A percentile compares a stretch with the other conserved stretches of the same genome.
These are phyloP conservation scores for Ellobius talpinus DNA, from an alignment of 2,113 vertebrate species.

Conservation along the genomic window DNA sequence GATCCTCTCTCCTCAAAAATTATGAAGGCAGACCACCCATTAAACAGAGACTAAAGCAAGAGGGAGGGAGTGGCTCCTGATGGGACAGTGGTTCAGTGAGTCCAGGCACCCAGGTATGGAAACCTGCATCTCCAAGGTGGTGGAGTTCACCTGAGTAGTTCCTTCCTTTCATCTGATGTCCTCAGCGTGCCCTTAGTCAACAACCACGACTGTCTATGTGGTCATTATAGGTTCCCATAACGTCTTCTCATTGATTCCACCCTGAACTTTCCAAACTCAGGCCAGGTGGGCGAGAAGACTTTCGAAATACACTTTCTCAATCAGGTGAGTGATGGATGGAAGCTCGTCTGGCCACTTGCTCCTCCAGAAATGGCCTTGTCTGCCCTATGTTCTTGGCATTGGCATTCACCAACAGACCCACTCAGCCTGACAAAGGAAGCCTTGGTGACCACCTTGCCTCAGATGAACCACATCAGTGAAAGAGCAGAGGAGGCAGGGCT, in stretches of 20 bases:
- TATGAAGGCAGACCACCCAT: background rate
- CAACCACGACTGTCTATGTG: slow-evolving; percentile 53
- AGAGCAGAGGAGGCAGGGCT: slow-evolving; percentile 33
- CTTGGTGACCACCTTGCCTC: slow-evolving; percentile 75
- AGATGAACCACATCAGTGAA: slow-evolving; percentile 61
- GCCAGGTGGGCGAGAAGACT: slow-evolving; percentile 63
- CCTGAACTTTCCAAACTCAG: slow-evolving; percentile 64
- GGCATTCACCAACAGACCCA: background rate
- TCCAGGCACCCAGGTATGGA: background rate
- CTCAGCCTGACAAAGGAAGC: slow-evolving; percentile 62
- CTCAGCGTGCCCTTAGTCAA: slow-evolving; percentile 12
- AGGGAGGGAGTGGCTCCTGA: background rate
- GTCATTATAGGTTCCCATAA: slow-evolving; percentile 62
- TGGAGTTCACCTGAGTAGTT: slow-evolving; percentile 19
- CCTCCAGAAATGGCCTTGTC: slow-evolving; percentile 58
- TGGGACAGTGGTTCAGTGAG: background rate
- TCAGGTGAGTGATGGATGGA: slow-evolving; percentile 60
- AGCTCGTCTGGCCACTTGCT: slow-evolving; percentile 65
- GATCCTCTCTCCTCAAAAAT: background rate
- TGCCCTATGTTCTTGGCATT: slow-evolving; percentile 64
- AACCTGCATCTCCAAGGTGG: background rate
- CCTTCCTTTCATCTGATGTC: background rate
- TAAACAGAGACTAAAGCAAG: background rate
- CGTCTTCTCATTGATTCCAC: slow-evolving; percentile 77
- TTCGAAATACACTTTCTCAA: slow-evolving; percentile 79